These are phyloP conservation scores for Notolabrus celidotus DNA, from an alignment of 2,797 vertebrate species.

Conservation along the genomic window DNA sequence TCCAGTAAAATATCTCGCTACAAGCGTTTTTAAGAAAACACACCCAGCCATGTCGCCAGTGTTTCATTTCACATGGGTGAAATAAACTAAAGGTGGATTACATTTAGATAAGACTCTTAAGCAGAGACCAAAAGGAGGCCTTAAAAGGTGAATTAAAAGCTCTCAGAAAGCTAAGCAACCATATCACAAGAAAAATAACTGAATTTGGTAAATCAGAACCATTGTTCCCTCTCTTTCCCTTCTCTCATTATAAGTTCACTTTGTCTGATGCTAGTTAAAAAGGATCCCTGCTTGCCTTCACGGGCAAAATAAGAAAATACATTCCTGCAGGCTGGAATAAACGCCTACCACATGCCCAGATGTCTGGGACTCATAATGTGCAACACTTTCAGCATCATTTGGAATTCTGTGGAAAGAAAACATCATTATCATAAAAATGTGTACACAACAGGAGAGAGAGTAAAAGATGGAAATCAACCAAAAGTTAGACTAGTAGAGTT, in stretches of 20 bases:
- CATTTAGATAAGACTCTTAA: constrained; percentile 28
- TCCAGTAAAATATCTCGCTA: constrained; percentile 27
- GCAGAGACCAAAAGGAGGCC: constrained; percentile 1
- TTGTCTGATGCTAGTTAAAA: constrained; percentile 67
- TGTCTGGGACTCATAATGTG: constrained; percentile 78
- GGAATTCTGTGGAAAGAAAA: constrained; percentile 53
- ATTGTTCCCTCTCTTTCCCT: neutral
- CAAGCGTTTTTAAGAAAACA: constrained; percentile 20
- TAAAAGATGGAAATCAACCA: constrained; percentile 29
- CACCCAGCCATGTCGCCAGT: neutral
- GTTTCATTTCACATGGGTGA: constrained; percentile 19
- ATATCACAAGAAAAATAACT: constrained; percentile 14
- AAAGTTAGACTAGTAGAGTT: neutral
- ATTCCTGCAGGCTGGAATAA: constrained; percentile 78
- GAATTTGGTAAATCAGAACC: constrained; percentile 14
- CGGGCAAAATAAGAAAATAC: constrained; percentile 64
- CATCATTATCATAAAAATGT: constrained; percentile 16
- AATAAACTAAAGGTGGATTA: constrained; percentile 3
- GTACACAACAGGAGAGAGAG: neutral
- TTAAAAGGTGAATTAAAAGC: neutral
- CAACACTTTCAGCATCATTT: constrained; percentile 46
- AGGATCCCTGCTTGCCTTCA: constrained; percentile 58
- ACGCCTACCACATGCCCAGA: constrained; percentile 80
- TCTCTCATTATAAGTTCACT: constrained; percentile 24
- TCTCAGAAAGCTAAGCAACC: constrained; percentile 7